A percentile compares a stretch with the other conserved stretches of the same genome.
These are phyloP conservation scores for Progne subis DNA, from an alignment of 2,113 vertebrate species.

Conservation along the genomic window DNA sequence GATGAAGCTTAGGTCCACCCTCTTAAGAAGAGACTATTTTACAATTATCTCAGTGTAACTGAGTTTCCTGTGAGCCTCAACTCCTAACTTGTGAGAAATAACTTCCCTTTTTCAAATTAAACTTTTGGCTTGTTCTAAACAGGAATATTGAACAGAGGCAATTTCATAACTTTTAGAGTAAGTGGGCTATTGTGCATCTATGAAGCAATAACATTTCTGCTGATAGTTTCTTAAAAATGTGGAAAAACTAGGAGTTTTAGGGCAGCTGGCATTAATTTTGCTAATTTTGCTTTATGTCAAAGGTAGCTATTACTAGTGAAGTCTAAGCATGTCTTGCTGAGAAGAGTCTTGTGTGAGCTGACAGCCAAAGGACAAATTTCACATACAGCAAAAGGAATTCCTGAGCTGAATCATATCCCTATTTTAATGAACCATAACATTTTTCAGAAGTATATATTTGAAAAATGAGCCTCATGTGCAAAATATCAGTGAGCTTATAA, in stretches of 20 bases:
- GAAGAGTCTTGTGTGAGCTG: neutral
- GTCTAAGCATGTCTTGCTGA: neutral
- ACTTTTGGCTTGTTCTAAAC: neutral
- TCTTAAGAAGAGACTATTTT: neutral
- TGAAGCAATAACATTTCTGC: neutral
- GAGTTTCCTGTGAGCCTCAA: neutral
- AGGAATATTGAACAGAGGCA: neutral
- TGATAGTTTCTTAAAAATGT: neutral
- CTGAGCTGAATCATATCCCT: neutral
- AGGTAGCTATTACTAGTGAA: neutral
- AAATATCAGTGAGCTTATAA: neutral
- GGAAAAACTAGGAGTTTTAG: neutral
- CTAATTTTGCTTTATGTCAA: neutral
- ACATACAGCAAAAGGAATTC: neutral
- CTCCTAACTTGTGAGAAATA: neutral
- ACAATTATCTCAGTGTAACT: neutral
- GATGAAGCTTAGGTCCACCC: neutral
- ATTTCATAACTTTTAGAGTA: neutral
- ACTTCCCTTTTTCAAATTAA: neutral
- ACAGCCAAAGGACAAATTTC: neutral
- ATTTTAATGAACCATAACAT: neutral
- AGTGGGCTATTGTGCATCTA: neutral
- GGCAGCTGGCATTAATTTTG: neutral
- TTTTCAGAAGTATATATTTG: neutral
- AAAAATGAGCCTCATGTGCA: neutral